These are phyloP conservation scores for Drosophila bocqueti DNA, from an alignment of 1,140 invertebrate species.

Conservation along the genomic window DNA sequence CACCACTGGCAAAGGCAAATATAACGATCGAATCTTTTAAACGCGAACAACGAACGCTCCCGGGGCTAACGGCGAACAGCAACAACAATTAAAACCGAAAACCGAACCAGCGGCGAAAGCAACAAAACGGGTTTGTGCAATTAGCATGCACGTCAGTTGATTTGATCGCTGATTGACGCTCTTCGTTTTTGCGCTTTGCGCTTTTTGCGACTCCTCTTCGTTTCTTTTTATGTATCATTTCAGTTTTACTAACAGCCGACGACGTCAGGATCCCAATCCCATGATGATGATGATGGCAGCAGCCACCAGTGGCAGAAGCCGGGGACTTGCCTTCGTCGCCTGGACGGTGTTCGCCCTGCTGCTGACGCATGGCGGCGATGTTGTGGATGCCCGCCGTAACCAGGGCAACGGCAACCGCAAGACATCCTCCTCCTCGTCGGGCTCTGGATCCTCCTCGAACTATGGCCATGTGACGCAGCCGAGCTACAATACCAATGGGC, in stretches of 20 bases:
- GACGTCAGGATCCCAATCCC: not conserved
- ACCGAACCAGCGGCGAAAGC: conserved; percentile 7
- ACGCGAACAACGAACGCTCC: conserved; percentile 6
- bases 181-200: conserved; percentile 6
- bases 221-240: not conserved
- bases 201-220: not conserved
- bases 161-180: conserved; percentile 25
- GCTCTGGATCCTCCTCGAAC: conserved; percentile 83
- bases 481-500: conserved; percentile 54
- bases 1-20: not conserved
- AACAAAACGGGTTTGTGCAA: conserved; percentile 68
- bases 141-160: conserved; percentile 59
- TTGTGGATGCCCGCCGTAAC: conserved; percentile 72
- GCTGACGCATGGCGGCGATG: conserved; percentile 55
- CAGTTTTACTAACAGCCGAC: not conserved
- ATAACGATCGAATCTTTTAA: conserved; percentile 18
- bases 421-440: conserved; percentile 39
- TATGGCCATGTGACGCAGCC: conserved; percentile 75
- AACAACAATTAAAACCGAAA: conserved; percentile 13
- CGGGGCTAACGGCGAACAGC: conserved; percentile 9
- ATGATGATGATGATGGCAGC: conserved; percentile 12
- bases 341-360: conserved; percentile 49
- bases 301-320: conserved; percentile 34
- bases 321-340: conserved; percentile 47
- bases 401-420: conserved; percentile 68